Percentiles rank a stretch among this genome's conserved stretches.
phyloP scores from a whole-genome alignment of 2,888 invertebrate species.

The Diachrysia chrysitis region DNA sequence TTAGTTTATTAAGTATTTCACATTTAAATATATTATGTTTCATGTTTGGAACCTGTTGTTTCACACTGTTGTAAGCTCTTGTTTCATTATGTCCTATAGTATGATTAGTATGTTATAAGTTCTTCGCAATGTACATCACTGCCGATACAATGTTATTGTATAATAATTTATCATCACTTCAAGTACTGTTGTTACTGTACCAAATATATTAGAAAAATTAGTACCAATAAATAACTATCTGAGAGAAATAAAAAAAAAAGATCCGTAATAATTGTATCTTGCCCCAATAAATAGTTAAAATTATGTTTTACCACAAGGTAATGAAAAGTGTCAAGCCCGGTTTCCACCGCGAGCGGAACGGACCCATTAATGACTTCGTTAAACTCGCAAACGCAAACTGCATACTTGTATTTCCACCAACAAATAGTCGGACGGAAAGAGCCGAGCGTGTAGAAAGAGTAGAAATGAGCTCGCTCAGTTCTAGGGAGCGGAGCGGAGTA shows the following conservation, averaged over 20 bases:
- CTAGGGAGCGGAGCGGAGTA: too few species aligned
- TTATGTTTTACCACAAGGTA: constrained; percentile 7
- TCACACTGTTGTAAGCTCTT: constrained; percentile 49
- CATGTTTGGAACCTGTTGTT: constrained; percentile 50
- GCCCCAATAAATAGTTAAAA: constrained; percentile 31
- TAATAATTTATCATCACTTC: neutral
- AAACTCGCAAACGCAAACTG: too few species aligned
- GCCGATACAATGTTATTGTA: neutral
- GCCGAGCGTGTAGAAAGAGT: too few species aligned
- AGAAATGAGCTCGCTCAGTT: too few species aligned
- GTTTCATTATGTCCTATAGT: constrained; percentile 29
- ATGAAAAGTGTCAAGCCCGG: neutral
- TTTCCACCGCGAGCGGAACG: too few species aligned
- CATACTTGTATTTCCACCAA: too few species aligned
- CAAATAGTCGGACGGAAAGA: too few species aligned
- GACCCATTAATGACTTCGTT: too few species aligned
- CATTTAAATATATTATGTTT: constrained; percentile 31
- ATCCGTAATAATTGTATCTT: constrained; percentile 11
- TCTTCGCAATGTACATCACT: constrained; percentile 14
- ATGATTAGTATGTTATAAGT: constrained; percentile 25
- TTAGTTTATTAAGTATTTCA: constrained; percentile 28
- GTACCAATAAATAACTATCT: neutral
- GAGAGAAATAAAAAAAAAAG: neutral
- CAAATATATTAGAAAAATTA: neutral
- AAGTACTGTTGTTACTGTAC: constrained; percentile 6